Base-by-base conservation (phyloP, 23 tunicate genomes). In the Trididemnum nubilum region DNA sequence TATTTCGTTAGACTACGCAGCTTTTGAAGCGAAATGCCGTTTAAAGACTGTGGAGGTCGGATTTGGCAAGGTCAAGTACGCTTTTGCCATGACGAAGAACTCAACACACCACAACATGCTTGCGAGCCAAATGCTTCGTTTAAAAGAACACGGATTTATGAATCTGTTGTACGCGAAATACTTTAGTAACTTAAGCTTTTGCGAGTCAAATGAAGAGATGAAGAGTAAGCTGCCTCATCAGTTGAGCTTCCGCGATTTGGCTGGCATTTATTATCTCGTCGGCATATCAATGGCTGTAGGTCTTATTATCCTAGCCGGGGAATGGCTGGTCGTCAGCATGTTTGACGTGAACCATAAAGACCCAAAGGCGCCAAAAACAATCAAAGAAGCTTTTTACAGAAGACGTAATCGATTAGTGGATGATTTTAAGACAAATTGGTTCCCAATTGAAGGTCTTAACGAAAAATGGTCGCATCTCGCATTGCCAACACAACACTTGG, bases 191-290 rank as follows among this genome's bases (percentile, higher is more conserved):
- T 37, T 88, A 30, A 64, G 60, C 0, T 19, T 31, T 7, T 88
- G 92, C 69, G 69, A 51, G 35, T 44, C 36, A 27, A n/a, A n/a
- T 22, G 30, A 44, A 33, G 44, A 44, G 19, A 37, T 25, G 0
- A 21, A 65, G 24, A 36, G 37, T 19, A 73, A 60, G 33, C 60
- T 37, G 0, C 72, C 64, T 32, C 72, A 69, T 9, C 78, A 59
- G 18, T 51, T 93, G 0, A 80, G 81, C 18, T 76, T 87, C 34
- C 64, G n/a, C 32, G 92, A 93, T 67, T 64, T 93, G 24, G 98
- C 98, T 1, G 98, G 98, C 3, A 86, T 93, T 0, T 93, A 87
- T 60, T 93, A 93, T 52, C 39, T 93, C 22, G 90, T 93, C 1
- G 82, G 59, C 24, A 33, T 79, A 0, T 77, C 87, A 0, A 93